Conservation (phyloP, 1,140 invertebrate genomes). For the Cydia pomonella region DNA sequence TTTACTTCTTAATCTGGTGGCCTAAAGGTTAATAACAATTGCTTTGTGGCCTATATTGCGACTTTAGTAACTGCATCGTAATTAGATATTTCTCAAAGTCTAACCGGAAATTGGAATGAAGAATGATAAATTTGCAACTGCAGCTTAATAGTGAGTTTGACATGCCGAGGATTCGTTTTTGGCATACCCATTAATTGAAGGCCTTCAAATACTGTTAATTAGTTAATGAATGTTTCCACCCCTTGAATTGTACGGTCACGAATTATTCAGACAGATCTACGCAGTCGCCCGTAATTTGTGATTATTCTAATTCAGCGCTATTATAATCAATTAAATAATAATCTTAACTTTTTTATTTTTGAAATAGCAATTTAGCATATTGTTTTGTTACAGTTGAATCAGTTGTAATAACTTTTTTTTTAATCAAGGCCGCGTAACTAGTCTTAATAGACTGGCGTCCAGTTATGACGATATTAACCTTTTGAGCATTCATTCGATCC, state of each 20-base stretch:
- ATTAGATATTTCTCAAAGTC: too few relatives aligned
- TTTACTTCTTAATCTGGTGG: too few relatives aligned
- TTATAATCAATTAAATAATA: too few relatives aligned
- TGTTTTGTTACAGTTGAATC: neutral
- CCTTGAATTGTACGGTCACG: neutral
- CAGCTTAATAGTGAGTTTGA: neutral
- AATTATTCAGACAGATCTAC: neutral
- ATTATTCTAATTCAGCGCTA: neutral
- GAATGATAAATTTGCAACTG: too few relatives aligned
- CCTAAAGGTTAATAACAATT: too few relatives aligned
- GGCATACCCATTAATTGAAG: neutral
- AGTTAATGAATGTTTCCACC: neutral
- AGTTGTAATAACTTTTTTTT: neutral
- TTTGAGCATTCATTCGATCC: slow-evolving; percentile 16
- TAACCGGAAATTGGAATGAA: too few relatives aligned
- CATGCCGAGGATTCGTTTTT: neutral
- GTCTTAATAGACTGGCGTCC: slow-evolving; percentile 20
- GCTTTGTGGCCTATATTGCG: too few relatives aligned
- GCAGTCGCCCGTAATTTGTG: neutral
- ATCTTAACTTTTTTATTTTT: neutral
- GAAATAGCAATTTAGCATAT: neutral
- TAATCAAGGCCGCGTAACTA: slow-evolving; percentile 11
- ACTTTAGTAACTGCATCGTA: too few relatives aligned
- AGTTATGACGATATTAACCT: slow-evolving; percentile 28
- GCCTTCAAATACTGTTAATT: slow-evolving; percentile 1